These are phyloP conservation scores for Sipha maydis DNA, from an alignment of 2,888 invertebrate genomes.

Conservation along the genomic window DNA sequence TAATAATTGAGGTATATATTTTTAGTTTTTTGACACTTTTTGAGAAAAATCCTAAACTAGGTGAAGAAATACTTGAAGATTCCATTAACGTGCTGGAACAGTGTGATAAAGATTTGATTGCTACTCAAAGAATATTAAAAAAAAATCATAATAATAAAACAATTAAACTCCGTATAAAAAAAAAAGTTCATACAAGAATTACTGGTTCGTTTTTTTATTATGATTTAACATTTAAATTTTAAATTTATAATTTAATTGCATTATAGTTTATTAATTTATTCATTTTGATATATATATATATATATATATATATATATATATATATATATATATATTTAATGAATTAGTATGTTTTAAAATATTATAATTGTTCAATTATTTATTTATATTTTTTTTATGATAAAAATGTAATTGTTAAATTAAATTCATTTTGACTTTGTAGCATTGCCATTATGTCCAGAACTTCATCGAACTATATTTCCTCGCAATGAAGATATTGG, in stretches of 20 bases:
- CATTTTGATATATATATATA: background rate
- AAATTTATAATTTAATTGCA: background rate
- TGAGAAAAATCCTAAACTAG: constrained; percentile 76
- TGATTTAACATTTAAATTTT: background rate
- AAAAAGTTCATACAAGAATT: constrained; percentile 76
- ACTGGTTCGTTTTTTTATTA: constrained; percentile 66
- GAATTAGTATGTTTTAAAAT: background rate
- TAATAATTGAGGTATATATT: constrained; percentile 64
- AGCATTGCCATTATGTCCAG: constrained; percentile 77
- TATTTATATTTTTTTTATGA: background rate
- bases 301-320: too few relatives aligned
- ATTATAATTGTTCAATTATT: background rate
- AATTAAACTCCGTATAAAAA: constrained; percentile 70
- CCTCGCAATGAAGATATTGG: constrained; percentile 79
- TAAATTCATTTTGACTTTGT: constrained; percentile 20
- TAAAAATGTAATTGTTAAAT: background rate
- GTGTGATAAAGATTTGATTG: constrained; percentile 74
- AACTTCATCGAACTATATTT: constrained; percentile 74
- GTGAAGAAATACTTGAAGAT: constrained; percentile 75
- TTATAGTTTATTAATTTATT: background rate
- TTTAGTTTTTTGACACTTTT: constrained; percentile 77
- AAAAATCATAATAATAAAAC: constrained; percentile 68
- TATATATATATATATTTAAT: background rate
- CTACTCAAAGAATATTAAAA: constrained; percentile 73
- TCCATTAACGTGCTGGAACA: constrained; percentile 74